Percentiles rank a stretch among this genome's conserved stretches.
Evolutionary conservation across 2,113 vertebrate species (phyloP).

Genomic region (Circaetus cinerascens): DNA sequence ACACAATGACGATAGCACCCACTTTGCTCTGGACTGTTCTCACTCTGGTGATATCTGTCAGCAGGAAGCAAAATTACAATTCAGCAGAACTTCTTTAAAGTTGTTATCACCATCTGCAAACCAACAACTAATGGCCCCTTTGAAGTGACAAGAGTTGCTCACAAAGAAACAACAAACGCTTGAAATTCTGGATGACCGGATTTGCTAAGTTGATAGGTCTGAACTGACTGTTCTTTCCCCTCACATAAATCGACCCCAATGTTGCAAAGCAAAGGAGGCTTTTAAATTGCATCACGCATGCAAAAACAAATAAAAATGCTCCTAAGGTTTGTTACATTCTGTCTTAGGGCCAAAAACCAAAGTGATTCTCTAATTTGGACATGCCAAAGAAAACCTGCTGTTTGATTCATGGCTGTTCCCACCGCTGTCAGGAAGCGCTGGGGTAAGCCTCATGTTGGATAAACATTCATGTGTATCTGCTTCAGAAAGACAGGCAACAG

Average conservation of each 20-base stretch:
- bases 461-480: neutral
- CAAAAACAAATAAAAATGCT: conserved; percentile 19
- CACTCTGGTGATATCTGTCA: conserved; percentile 88
- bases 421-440: neutral
- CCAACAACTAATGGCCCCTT: conserved; percentile 1
- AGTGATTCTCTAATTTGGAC: neutral
- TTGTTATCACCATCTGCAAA: conserved; percentile 16
- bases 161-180: neutral
- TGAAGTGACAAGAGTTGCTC: conserved; percentile 27
- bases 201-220: neutral
- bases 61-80: conserved; percentile 50
- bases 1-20: conserved; percentile 91
- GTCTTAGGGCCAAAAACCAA: neutral
- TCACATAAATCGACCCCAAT: neutral
- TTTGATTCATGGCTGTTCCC: neutral
- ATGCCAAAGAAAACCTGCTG: neutral
- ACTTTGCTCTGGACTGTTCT: conserved; percentile 84
- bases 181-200: neutral
- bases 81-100: conserved; percentile 36
- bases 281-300: neutral
- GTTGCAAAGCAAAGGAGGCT: neutral
- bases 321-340: neutral
- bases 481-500: neutral
- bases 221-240: conserved; percentile 30
- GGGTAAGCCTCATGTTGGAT: neutral